Base-by-base conservation (phyloP, 2,888 invertebrate genomes). In the Eupithecia subfuscata region DNA sequence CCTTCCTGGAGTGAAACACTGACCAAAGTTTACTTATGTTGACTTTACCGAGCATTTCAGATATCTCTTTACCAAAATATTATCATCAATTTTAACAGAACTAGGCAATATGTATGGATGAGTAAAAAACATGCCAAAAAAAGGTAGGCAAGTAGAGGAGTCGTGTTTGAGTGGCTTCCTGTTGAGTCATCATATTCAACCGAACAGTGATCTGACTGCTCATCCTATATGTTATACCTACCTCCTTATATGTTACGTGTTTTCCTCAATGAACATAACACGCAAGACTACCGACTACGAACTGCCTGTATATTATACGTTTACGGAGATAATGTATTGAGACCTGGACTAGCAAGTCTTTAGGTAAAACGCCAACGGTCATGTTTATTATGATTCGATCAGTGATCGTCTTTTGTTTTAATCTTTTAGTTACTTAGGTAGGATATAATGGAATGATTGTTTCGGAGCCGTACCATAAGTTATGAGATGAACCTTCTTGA, bases 131-230 rank as follows among this genome's bases (percentile, higher is more conserved):
- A 25, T 14, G 60, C 60, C 12, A 25, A 22, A 60, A 48, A 25
- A 60, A 60, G 25, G n/a, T 25, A 25, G 12, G 14, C 60, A 25
- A 12, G 22, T 11, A 11, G 14, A 60, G 12, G 11, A 52, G 52
- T 12, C 22, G 11, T 63, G 14, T 63, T 8, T 64, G 34, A 18
- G 18, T 2, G 64, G 34, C 34, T 64, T 70, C 56, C 60, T 37
- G 60, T 70, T 70, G 70, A 70, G 37, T 60, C 60, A 70, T 60
- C 60, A 3, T 64, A 69, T 69, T 48, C 48, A 48, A 48, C 12
- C 16, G 48, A 34, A 64, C 18, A 30, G 9, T 11, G 30, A 64
- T 64, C 64, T 12, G 8, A 34, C 64, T 34, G 2, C 30, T 18
- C 7, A 64, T 34, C 16, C 34, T 18, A 12, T 34, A 30, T 9